Conservation (phyloP, 2,797 vertebrate species). For the Lates japonicus region DNA sequence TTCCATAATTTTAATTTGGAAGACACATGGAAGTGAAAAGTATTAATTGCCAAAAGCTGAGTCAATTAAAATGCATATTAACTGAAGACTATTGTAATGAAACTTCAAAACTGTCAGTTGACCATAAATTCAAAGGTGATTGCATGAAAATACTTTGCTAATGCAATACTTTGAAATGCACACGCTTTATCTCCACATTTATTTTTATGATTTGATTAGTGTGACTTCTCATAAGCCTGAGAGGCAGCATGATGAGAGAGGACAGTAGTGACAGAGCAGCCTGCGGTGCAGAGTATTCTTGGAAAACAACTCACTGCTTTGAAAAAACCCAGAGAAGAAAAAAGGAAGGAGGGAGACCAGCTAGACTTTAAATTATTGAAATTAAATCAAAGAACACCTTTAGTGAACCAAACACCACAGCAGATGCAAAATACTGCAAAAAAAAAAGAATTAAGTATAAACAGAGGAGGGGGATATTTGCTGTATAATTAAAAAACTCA, state of each 20-base stretch:
- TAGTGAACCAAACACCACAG: background rate
- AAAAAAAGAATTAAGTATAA: background rate
- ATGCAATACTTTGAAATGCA: too few species aligned
- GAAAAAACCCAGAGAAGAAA: constrained; percentile 6
- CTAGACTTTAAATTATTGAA: too few species aligned
- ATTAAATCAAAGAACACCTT: too few species aligned
- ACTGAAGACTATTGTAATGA: too few species aligned
- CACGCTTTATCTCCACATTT: background rate
- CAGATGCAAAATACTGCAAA: background rate
- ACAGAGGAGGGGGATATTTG: background rate
- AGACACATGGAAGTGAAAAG: too few species aligned
- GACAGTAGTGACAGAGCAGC: constrained; percentile 12
- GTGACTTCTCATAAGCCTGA: background rate
- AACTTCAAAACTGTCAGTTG: too few species aligned
- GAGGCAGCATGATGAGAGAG: background rate
- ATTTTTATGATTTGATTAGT: constrained; percentile 11
- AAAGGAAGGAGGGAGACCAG: too few species aligned
- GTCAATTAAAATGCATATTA: too few species aligned
- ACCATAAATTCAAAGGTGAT: too few species aligned
- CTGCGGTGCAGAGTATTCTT: constrained; percentile 7
- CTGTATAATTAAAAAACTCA: background rate
- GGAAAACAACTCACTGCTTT: constrained; percentile 8
- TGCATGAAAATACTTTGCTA: too few species aligned
- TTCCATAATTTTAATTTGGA: too few species aligned
- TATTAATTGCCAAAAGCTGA: too few species aligned